Percentiles rank a stretch among this genome's conserved stretches.
Conservation (phyloP, 2,113 vertebrate species). For the Oreochromis aureus region DNA sequence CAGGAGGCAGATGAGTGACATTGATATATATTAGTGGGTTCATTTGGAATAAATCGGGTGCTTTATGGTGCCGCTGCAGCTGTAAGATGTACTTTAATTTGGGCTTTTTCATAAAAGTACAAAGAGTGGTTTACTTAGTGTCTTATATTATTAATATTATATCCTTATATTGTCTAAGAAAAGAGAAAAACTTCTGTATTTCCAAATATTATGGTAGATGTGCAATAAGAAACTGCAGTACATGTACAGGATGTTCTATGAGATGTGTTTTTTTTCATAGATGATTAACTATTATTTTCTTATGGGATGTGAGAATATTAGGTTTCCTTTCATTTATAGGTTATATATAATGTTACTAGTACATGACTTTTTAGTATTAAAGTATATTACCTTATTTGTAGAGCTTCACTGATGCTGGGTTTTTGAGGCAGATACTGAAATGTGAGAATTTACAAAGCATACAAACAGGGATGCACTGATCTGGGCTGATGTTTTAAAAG, state of each 20-base stretch:
- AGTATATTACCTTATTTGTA: neutral
- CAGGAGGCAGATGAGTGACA: neutral
- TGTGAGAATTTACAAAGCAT: neutral
- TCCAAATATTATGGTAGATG: neutral
- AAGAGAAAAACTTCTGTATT: neutral
- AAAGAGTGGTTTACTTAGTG: neutral
- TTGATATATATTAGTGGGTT: neutral
- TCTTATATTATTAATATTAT: neutral
- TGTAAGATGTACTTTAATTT: neutral
- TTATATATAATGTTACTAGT: neutral
- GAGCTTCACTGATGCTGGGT: neutral
- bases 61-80: neutral
- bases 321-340: neutral
- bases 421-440: neutral
- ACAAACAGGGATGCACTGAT: neutral
- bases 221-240: neutral
- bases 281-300: neutral
- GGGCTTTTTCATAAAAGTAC: neutral
- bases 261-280: neutral
- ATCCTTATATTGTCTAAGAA: neutral
- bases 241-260: neutral
- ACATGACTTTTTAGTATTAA: neutral
- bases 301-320: neutral
- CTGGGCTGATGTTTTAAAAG: accelerated
- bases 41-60: neutral